Evolutionary conservation across 2,797 vertebrate species (phyloP).

Genomic region (Clarias platycephalus): DNA sequence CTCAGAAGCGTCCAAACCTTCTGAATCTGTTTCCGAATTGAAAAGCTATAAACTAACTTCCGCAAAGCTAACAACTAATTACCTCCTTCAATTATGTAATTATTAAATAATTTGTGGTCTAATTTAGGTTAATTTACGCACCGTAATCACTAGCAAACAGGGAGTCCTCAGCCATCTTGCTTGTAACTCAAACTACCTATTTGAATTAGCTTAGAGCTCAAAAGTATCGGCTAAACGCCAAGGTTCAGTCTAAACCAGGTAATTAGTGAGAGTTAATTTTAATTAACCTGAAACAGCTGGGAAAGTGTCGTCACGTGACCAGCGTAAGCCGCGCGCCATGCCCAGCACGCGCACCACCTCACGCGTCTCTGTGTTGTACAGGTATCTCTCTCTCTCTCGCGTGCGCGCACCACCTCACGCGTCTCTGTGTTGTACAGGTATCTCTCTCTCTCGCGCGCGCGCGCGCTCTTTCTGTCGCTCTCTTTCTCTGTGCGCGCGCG

Average conservation of each 20-base stretch:
- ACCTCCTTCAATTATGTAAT: conserved; percentile 42
- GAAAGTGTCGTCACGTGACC: conserved; percentile 44
- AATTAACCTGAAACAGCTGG: conserved; percentile 27
- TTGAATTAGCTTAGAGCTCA: conserved; percentile 47
- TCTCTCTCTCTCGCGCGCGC: no score
- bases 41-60: not conserved
- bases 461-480: not conserved
- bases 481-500: no score
- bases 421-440: no score
- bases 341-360: not conserved
- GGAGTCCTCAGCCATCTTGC: conserved; percentile 66
- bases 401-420: no score
- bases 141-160: conserved; percentile 63
- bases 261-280: conserved; percentile 23
- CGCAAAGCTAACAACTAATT: conserved; percentile 11
- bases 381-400: no score
- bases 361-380: not conserved
- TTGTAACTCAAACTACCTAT: conserved; percentile 59
- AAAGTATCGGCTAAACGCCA: conserved; percentile 26
- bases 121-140: conserved; percentile 63
- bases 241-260: not conserved
- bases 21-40: not conserved
- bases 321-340: not conserved
- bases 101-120: conserved; percentile 40
- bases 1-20: no score